Evolutionary conservation across 2,797 vertebrate species (phyloP), one percentile per base, ranked within the genome.

Genomic region (Tadarida brasiliensis): DNA sequence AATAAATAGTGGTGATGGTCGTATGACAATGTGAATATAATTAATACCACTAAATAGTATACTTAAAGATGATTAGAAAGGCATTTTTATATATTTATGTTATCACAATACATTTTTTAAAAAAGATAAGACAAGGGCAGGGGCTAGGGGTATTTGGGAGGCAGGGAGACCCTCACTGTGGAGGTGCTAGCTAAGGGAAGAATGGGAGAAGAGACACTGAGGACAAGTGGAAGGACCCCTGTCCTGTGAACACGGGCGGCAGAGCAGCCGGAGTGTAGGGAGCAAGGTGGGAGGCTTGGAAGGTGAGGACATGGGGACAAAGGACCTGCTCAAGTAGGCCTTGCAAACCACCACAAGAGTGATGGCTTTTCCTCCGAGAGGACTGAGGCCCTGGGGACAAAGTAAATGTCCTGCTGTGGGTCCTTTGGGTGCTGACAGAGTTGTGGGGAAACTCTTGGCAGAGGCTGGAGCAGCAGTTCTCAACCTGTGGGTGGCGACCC

Each of bases 181-280:
- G 59, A 63, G 91, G 54, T 24, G 54, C 15, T 15, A 0, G 39
- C 33, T 22, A 28, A 68, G 19, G 35, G 54, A 33, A 80, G 57
- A 39, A 7, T 54, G 59, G 63, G 22, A 17, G 39, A 33, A 14
- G 74, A 63, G 44, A n/a, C 56, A 28, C 24, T n/a, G 51, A 20
- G 30, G 47, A 3, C 2, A 1, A n/a, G 77, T 22, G 15, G 59
- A 15, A 20, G 19, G 1, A 14, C 2, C 26, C 5, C 20, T 30
- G 65, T 56, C 63, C 33, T 24, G 67, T 24, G 9, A 44, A 20
- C 63, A 70, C 22, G 17, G 61, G 17, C 2, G 0, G 1, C 65
- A 11, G 15, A 44, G 54, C 44, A 70, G 61, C 44, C 0, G 0
- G 59, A 26, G 35, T 11, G 30, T 5, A 2, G 30, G 2, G 1